A percentile compares a stretch with the other conserved stretches of the same genome.
These are phyloP conservation scores for Caenorhabditis afra DNA, from an alignment of 2,888 invertebrate species.

Conservation along the genomic window DNA sequence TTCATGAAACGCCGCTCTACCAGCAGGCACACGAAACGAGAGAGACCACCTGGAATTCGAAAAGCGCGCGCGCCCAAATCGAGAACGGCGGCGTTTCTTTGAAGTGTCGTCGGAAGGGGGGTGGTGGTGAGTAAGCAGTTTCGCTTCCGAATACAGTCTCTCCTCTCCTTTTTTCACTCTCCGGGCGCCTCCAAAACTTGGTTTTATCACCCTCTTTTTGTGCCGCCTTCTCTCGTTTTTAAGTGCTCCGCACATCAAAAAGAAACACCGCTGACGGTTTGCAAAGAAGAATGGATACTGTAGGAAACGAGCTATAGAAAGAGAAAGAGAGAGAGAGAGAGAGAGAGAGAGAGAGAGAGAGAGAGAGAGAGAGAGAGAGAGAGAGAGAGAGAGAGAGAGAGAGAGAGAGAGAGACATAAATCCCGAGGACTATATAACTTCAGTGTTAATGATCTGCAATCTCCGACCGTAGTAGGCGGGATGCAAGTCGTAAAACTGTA, in stretches of 20 bases:
- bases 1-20: conserved; percentile 29
- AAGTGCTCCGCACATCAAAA: conserved; percentile 14
- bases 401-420: too few species aligned
- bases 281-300: background rate
- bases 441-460: conserved; percentile 44
- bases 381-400: too few species aligned
- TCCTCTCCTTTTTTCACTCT: background rate
- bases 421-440: too few species aligned
- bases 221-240: conserved; percentile 13
- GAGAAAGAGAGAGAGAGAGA: background rate
- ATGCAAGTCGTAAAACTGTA: conserved; percentile 23
- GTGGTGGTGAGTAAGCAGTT: background rate
- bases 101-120: too few species aligned
- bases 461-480: background rate
- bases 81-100: conserved; percentile 21
- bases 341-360: background rate
- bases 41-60: conserved; percentile 42
- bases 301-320: background rate
- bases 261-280: conserved; percentile 5
- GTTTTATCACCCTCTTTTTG: conserved; percentile 22
- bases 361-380: too few species aligned
- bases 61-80: conserved; percentile 2
- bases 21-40: too few species aligned
- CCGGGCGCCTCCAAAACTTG: too few species aligned
- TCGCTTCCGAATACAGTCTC: background rate